Percentiles rank a stretch among this genome's conserved stretches.
Evolutionary conservation across 2,113 vertebrate genomes (phyloP).

Genomic region (Oxyura jamaicensis): DNA sequence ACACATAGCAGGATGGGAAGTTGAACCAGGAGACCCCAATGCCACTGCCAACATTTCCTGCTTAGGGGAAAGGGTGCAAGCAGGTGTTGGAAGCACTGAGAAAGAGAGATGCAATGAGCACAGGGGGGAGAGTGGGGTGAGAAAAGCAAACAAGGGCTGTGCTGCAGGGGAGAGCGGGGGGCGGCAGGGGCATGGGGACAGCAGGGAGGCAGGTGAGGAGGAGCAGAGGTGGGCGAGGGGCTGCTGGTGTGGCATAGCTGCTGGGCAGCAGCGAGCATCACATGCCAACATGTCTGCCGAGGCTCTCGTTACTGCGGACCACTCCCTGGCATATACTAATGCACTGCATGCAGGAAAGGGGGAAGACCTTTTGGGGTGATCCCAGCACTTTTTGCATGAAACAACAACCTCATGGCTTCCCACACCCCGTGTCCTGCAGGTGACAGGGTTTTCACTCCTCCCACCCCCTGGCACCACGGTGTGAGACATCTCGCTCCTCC

Average conservation of each 20-base stretch:
- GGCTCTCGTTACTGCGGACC: background rate
- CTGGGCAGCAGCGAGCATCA: rapidly evolving
- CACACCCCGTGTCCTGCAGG: rapidly evolving
- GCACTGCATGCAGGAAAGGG: background rate
- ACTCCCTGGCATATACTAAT: background rate
- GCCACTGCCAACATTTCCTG: background rate
- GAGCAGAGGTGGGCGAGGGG: background rate
- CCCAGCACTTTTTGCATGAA: background rate
- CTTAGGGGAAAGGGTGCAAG: constrained; percentile 32
- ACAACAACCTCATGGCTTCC: rapidly evolving
- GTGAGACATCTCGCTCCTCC: background rate
- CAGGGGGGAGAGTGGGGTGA: constrained; percentile 22
- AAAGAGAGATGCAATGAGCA: constrained; percentile 61
- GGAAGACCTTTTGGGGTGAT: background rate
- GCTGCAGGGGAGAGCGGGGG: constrained; percentile 1
- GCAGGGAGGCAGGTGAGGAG: background rate
- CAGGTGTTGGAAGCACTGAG: background rate
- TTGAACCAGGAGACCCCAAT: background rate
- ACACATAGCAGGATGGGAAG: constrained; percentile 29
- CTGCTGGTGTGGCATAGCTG: background rate
- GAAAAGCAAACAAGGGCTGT: constrained; percentile 62
- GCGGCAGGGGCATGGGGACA: background rate
- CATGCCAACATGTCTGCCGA: background rate
- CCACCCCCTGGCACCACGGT: background rate
- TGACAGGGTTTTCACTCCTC: background rate